Evolutionary conservation across 2,113 vertebrate species (phyloP).

Genomic region (Tursiops truncatus): DNA sequence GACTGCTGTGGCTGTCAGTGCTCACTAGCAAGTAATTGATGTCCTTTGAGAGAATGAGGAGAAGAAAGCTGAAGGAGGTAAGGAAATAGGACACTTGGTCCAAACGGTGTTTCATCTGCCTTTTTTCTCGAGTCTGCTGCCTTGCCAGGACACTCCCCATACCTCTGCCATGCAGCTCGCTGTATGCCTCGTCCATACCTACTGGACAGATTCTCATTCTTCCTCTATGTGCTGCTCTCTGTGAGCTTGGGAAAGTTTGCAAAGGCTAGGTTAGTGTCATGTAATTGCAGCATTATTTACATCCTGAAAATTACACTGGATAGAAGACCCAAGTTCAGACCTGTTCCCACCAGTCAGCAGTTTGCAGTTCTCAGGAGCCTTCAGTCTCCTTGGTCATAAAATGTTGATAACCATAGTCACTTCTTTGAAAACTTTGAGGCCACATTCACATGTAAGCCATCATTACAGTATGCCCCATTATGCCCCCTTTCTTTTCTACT

Average conservation of each 20-base stretch:
- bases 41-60: not conserved
- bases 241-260: not conserved
- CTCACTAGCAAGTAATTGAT: not conserved
- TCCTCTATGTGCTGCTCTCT: not conserved
- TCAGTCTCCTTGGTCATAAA: not conserved
- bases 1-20: not conserved
- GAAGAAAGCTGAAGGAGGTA: not conserved
- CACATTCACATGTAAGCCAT: not conserved
- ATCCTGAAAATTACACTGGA: not conserved
- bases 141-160: not conserved
- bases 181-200: not conserved
- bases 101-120: not conserved
- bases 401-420: not conserved
- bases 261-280: not conserved
- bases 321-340: not conserved
- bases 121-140: not conserved
- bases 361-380: not conserved
- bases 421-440: not conserved
- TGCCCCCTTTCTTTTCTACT: not conserved
- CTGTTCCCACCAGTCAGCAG: not conserved
- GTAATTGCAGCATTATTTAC: not conserved
- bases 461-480: no score
- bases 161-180: not conserved
- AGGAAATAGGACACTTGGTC: not conserved
- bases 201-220: not conserved